Base-by-base conservation (phyloP, 2,797 vertebrate genomes). In the Malurus leucopterus region DNA sequence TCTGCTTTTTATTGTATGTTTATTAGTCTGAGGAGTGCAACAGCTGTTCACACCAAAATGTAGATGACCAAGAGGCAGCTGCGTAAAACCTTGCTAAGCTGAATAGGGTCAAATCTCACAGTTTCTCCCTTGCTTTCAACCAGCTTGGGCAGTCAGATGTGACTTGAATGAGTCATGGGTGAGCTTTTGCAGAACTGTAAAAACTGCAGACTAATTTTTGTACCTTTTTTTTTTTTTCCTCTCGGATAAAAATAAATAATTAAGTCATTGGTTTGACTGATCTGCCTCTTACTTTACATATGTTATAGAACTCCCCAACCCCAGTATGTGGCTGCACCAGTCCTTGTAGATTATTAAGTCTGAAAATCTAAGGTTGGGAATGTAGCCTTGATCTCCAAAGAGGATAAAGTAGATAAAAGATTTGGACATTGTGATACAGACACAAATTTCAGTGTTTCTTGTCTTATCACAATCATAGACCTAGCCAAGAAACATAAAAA, bases 91-190 rank as follows among this genome's bases (percentile, higher is more conserved):
- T 67, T 53, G 9, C 19, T 57, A 30, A 61, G 30, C 7, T 16
- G n/a, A 85, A 71, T n/a, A 13, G 23, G 3, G 13, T 59, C 11
- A 65, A 23, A 43, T 38, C 19, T 78, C 51, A 53, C 5, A 24
- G 26, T 17, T 64, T 36, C 2, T 72, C 16, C 81, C 12, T 62
- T 79, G 23, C 20, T 87, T 81, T 91, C 44, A 72, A 72, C 4
- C 14, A 63, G 20, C 8, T 86, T 1, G 1, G 0, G 0, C n/a
- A 84, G 40, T 29, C 24, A 17, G n/a, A 18, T 41, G 44, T 62
- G 16, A 11, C 51, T 72, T 81, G 41, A 72, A 63, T 24, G 47
- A 86, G 29, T 86, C 59, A 70, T 23, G n/a, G 16, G 7, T 51
- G 47, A 75, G 3, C 8, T 68, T 90, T 64, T 82, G 55, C 61